These are phyloP conservation scores for Meliscaeva auricollis DNA, from an alignment of 2,888 invertebrate genomes.

Conservation along the genomic window DNA sequence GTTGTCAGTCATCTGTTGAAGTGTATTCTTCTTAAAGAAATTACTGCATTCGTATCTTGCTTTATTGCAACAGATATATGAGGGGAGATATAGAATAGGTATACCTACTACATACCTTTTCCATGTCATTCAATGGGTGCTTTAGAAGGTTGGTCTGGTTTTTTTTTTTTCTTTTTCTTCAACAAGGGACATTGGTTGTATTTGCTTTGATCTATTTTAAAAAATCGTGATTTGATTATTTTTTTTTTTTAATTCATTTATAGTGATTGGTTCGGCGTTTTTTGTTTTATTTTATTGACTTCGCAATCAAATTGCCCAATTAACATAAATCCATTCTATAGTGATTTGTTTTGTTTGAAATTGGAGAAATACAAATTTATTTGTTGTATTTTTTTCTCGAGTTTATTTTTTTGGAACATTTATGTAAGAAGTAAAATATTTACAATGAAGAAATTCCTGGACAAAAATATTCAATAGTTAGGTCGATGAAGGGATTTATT, in stretches of 20 bases:
- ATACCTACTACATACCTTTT: not conserved
- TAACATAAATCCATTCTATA: slow-evolving; percentile 23
- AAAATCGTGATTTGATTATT: slow-evolving; percentile 16
- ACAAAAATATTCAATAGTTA: no score
- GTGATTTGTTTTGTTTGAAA: not conserved
- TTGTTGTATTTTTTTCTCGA: not conserved
- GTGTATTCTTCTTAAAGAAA: slow-evolving; percentile 29
- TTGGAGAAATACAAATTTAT: not conserved
- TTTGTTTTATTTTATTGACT: slow-evolving; percentile 16
- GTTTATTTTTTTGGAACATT: not conserved
- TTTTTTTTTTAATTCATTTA: slow-evolving; percentile 20
- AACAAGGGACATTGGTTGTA: not conserved
- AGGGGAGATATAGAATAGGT: not conserved
- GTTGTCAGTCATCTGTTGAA: slow-evolving; percentile 29
- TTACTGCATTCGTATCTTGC: slow-evolving; percentile 26
- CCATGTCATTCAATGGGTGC: not conserved
- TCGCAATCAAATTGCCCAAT: slow-evolving; percentile 22
- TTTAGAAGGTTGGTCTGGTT: slow-evolving; percentile 5
- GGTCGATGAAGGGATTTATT: no score
- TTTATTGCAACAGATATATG: slow-evolving; percentile 16
- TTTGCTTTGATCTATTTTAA: slow-evolving; percentile 18
- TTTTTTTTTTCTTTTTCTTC: not conserved
- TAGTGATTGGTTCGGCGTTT: slow-evolving; percentile 3
- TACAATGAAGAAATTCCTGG: no score
- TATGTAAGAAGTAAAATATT: no score